Evolutionary conservation across 1,140 invertebrate genomes (phyloP).

Genomic region (Bombus superbus): DNA sequence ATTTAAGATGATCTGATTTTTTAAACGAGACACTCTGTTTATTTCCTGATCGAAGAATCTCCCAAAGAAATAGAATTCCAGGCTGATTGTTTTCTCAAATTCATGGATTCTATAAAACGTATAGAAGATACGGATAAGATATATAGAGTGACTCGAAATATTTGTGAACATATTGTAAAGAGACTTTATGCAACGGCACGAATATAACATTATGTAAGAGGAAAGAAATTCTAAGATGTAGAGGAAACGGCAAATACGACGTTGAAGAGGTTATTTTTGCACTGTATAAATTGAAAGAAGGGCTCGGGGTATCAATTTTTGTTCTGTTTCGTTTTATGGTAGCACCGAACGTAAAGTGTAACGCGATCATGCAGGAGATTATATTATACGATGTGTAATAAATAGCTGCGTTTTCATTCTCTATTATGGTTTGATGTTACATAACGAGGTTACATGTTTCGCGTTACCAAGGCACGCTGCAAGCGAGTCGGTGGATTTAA

Average conservation of each 20-base stretch:
- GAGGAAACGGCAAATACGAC: neutral
- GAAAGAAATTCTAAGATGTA: neutral
- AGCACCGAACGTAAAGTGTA: neutral
- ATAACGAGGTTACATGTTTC: neutral
- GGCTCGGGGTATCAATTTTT: neutral
- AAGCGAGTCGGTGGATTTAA: neutral
- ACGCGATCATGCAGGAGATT: neutral
- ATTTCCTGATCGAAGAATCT: too few relatives aligned
- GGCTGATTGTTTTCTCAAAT: too few relatives aligned
- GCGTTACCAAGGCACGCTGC: neutral
- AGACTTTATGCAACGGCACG: neutral
- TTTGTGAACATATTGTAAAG: neutral
- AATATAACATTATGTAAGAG: neutral
- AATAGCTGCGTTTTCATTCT: conserved; percentile 9
- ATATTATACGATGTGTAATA: neutral
- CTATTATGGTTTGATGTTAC: neutral
- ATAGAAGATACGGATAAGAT: too few relatives aligned
- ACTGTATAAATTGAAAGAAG: neutral
- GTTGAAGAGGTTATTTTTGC: neutral
- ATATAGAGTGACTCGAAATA: neutral
- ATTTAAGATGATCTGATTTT: too few relatives aligned
- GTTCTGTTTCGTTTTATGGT: neutral
- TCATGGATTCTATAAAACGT: too few relatives aligned
- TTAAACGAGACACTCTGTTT: too few relatives aligned
- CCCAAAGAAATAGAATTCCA: too few relatives aligned